Evolutionary conservation across 92 coral and sea anemone genomes (phyloP), one percentile per base, ranked within the genome.

Genomic region (Paragorgia papillata): DNA sequence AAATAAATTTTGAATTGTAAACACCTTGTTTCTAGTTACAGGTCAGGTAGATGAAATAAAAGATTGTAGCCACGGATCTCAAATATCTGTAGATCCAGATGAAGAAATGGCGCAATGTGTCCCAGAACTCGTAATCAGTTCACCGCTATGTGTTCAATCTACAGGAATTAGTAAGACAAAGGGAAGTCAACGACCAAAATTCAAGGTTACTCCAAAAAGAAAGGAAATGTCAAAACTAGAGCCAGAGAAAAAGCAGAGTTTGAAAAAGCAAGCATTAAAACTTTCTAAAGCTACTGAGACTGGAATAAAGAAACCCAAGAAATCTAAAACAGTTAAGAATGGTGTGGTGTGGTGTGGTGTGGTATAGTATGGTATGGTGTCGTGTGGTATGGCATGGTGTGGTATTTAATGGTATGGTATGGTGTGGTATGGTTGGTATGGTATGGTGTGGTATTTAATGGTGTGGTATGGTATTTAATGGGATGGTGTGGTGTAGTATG

Each of bases 31-130:
- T 46, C 14, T 68, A 68, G 75, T 39, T 46, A 25, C 75, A 0
- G 60, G 58, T 12, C 75, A 44, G 9, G 10, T 49, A 2, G 58
- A 48, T 9, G 75, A 68, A 68, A 46, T 46, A 2, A 46, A 46
- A 46, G 53, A 7, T 9, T 46, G n/a, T n/a, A 46, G 53, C 15
- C 53, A 46, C 14, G 53, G 15, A 46, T 6, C n/a, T 9, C 53
- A 7, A 15, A 2, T n/a, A 46, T 46, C n/a, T 15, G n/a, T 2
- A 15, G 75, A 68, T 7, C 33, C 46, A 66, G 75, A 68, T 27
- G 75, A 68, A 18, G 75, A 68, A 46, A 68, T 68, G 75, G 75
- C 39, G 29, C 75, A 68, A 29, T 68, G 75, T 68, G 75, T 68
- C 15, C 75, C 75, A 9, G 75, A 68, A 27, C 18, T 46, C 4